Base-by-base conservation (phyloP, 2,113 vertebrate species). In the Notothenia coriiceps region DNA sequence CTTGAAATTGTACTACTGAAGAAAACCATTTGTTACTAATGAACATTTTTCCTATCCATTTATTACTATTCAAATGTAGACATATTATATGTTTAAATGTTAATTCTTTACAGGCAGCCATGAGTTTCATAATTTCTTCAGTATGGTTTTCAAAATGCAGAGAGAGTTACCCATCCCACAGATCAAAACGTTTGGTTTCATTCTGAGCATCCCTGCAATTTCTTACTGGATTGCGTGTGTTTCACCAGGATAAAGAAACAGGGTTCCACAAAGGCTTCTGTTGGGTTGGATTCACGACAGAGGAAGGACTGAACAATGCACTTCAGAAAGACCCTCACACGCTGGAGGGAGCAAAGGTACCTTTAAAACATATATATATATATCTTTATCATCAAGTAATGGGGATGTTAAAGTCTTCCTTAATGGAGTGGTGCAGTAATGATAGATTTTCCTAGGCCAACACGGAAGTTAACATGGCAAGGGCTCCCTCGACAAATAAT, bases 191-290 rank as follows among this genome's bases (percentile, higher is more conserved):
- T 55, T 22, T 52, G 5, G 0, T 29, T 72, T 14, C 15, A 15
- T 50, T 46, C 12, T 54, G 33, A 12, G 7, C 9, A 18, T 6
- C 43, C 17, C 11, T 57, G 10, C 6, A 57, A 43, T 11, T 5
- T 25, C 2, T 55, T 46, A 40, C 35, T n/a, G 52, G 1, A 57
- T 14, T 72, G 5, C 66, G 6, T 73, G 8, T 80, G 25, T 77
- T 61, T 2, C 67, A 9, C 62, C 87, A 99, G 98, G 90, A 98
- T 85, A 96, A 77, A 93, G 91, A 95, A 1, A 98, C 96, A 0
- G 98, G 98, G 25, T 99, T 99, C 92, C 97, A 99, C 79, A 93
- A 1, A 92, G 96, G 98, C 5, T 94, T 93, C 7, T 94, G 95
- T 81, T 98, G 96, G 97, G 15, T 99, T 64, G 87, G 93, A 1